Evolutionary conservation across 1,140 invertebrate genomes (phyloP).

Genomic region (Drosophila melanogaster): DNA sequence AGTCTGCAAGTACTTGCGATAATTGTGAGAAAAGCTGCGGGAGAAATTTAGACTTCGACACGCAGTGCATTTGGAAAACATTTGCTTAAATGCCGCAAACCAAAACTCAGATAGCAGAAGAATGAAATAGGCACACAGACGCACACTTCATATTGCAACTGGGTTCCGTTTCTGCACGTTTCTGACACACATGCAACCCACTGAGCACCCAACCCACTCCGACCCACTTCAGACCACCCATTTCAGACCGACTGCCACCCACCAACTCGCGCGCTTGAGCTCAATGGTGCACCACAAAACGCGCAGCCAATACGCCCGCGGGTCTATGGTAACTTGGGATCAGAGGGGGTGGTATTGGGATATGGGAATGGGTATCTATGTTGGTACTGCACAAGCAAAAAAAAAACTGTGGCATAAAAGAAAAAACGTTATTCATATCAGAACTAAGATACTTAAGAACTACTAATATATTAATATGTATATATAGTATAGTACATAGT

Average conservation of each 20-base stretch:
- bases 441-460: not conserved
- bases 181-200: conserved; percentile 18
- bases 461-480: too few species aligned
- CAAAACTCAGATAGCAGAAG: conserved; percentile 77
- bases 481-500: too few species aligned
- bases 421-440: not conserved
- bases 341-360: conserved; percentile 8
- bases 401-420: not conserved
- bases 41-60: conserved; percentile 27
- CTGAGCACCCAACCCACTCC: not conserved
- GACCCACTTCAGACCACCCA: not conserved
- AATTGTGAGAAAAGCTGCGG: conserved; percentile 53
- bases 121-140: conserved; percentile 60
- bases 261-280: conserved; percentile 16
- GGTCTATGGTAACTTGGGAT: conserved; percentile 34
- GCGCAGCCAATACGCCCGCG: conserved; percentile 74
- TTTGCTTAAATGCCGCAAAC: conserved; percentile 82
- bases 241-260: not conserved
- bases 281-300: conserved; percentile 69
- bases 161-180: conserved; percentile 15
- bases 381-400: not conserved
- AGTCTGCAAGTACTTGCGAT: conserved; percentile 39
- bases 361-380: conserved; percentile 49
- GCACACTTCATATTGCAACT: conserved; percentile 28
- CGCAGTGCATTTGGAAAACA: conserved; percentile 75